Evolutionary conservation across 2,797 vertebrate species (phyloP), one percentile per base, ranked within the genome.

Genomic region (Ctenopoma kingsleyae): DNA sequence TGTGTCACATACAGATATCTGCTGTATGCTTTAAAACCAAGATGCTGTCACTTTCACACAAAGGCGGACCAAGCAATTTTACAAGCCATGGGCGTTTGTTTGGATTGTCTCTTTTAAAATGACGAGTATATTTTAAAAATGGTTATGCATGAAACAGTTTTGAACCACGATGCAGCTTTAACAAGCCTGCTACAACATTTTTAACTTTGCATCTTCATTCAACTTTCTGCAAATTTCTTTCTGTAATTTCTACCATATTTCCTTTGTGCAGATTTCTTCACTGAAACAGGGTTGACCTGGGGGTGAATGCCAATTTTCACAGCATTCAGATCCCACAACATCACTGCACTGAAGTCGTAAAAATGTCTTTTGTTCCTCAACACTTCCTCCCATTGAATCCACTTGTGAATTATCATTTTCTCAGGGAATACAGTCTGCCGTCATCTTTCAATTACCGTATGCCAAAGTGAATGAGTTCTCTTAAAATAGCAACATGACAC

Each of bases 371-470:
- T 94, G 94, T 94, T 85, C 76, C 64, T 75, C 70, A 32, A 73
- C 79, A 90, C 89, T 94, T 95, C 94, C 94, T 93, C 78, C 90
- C 74, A 94, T 95, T 94, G 87, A 95, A 80, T 57, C 50, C 85
- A 47, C 64, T 70, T 53, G 75, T 73, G 89, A 93, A 92, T 91
- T 76, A 90, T 92, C 73, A 80, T 89, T 90, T 93, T 93, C 90
- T 83, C 81, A 85, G 88, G 74, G 86, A 91, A 68, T 52, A 57
- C 78, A 77, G 76, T 19, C 78, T 81, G 87, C 84, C 87, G 80
- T 81, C 86, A 76, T 87, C 88, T 87, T 88, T 90, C 87, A 85
- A 78, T 89, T 88, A 87, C 85, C 76, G 58, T 58, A 30, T 47
- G 84, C 78, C 66, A 78, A 84, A 86, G 80, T 84, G 82, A 90